phyloP scores from a whole-genome alignment of 2,113 vertebrate genomes.

The Hemiscyllium ocellatum region DNA sequence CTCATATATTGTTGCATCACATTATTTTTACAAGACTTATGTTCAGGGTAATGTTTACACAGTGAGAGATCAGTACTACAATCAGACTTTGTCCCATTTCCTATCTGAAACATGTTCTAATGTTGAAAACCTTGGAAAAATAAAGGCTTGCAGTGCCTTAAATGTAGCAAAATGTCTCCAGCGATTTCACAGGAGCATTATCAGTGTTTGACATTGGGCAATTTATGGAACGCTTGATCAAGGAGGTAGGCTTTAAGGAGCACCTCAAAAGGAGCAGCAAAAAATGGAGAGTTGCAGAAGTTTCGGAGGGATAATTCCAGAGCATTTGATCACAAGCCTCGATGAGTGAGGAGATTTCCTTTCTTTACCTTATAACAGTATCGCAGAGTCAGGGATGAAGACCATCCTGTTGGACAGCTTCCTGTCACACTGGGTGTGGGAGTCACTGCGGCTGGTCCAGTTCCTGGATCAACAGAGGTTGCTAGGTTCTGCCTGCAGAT shows the following conservation, averaged over 20 bases:
- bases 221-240: background rate
- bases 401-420: constrained; percentile 75
- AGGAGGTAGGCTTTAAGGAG: background rate
- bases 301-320: background rate
- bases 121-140: background rate
- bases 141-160: background rate
- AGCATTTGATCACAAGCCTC: background rate
- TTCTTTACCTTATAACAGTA: constrained; percentile 85
- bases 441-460: constrained; percentile 56
- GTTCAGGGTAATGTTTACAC: background rate
- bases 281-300: background rate
- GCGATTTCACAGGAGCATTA: background rate
- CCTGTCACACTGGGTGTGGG: constrained; percentile 79
- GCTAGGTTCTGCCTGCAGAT: constrained; percentile 84
- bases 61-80: background rate
- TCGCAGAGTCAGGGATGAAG: constrained; percentile 67
- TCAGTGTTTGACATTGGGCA: background rate
- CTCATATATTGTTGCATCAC: background rate
- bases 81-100: background rate
- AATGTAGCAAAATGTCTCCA: background rate
- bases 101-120: background rate
- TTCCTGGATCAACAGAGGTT: constrained; percentile 63
- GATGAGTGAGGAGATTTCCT: background rate
- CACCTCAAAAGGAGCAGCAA: background rate
- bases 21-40: background rate